Base-by-base conservation (phyloP, 2,113 vertebrate genomes). In the Megaptera novaeangliae region DNA sequence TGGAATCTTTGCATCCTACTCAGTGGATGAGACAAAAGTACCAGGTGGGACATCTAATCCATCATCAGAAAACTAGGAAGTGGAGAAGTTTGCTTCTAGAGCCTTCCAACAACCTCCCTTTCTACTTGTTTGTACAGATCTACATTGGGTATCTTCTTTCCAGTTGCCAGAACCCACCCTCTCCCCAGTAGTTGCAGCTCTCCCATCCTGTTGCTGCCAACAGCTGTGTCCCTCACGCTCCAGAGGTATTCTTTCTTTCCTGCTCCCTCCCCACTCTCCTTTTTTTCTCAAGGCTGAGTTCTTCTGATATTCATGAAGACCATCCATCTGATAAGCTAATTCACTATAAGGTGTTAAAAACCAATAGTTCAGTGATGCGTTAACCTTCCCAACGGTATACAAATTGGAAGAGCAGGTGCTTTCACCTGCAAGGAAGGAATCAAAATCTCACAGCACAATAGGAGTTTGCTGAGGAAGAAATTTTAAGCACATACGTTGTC, bases 11-110 rank as follows among this genome's bases (percentile, higher is more conserved):
- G 23, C 5, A 9, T 8, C 27, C 57, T 34, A 20, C n/a, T 49
- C 20, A 8, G 63, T 2, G 4, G 31, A 46, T 49, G 49, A 52
- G 44, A 59, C 27, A 39, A 52, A 85, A 31, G 34, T 46, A 36
- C 23, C 4, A 21, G 55, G 15, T 4, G 5, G 34, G 64, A 69
- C 21, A 21, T 36, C 13, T 49, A 29, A 44, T 18, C 93, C 9
- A 3, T 2, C 23, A 61, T 59, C 11, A 78, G 59, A 71, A 91
- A 74, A 81, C 12, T 75, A 44, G 39, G 23, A 63, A 44, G 13
- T 69, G 25, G 14, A 95, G 41, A 86, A 41, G 23, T 10, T 88
- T 34, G 23, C 61, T 52, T 94, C 90, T 86, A 82, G 69, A 77
- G n/a, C 7, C 59, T 91, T 90, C 95, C 57, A 57, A 1, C 2